phyloP scores from a whole-genome alignment of 2,797 vertebrate genomes.

The Crypturellus tataupa region DNA sequence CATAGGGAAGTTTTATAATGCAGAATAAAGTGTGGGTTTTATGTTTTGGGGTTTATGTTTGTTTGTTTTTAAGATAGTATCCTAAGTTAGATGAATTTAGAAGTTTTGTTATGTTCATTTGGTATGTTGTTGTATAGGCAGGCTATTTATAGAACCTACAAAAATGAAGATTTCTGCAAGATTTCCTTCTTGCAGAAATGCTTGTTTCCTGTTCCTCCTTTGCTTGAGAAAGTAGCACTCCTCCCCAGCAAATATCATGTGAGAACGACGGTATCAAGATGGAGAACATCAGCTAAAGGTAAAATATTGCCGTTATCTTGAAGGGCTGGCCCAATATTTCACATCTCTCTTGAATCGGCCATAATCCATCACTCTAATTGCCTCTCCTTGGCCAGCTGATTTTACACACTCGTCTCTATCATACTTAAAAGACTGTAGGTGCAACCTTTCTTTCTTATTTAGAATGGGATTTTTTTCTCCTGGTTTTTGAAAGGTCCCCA shows the following conservation, averaged over 20 bases:
- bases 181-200: neutral
- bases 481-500: neutral
- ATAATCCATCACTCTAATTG: slow-evolving; percentile 36
- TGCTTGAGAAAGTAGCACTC: neutral
- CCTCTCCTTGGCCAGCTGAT: neutral
- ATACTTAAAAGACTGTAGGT: neutral
- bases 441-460: slow-evolving; percentile 12
- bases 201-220: neutral
- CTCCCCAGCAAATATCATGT: neutral
- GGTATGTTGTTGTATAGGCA: neutral
- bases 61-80: too few species aligned
- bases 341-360: neutral
- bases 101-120: neutral
- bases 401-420: neutral
- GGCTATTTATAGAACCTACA: neutral
- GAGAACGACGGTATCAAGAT: too few species aligned
- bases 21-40: too few species aligned
- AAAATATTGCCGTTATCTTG: too few species aligned
- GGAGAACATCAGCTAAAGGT: too few species aligned
- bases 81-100: neutral
- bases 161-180: neutral
- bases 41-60: too few species aligned
- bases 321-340: neutral
- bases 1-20: neutral
- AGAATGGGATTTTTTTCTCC: neutral